phyloP scores from a whole-genome alignment of 1,140 invertebrate genomes.

The Paracyclopina nana region DNA sequence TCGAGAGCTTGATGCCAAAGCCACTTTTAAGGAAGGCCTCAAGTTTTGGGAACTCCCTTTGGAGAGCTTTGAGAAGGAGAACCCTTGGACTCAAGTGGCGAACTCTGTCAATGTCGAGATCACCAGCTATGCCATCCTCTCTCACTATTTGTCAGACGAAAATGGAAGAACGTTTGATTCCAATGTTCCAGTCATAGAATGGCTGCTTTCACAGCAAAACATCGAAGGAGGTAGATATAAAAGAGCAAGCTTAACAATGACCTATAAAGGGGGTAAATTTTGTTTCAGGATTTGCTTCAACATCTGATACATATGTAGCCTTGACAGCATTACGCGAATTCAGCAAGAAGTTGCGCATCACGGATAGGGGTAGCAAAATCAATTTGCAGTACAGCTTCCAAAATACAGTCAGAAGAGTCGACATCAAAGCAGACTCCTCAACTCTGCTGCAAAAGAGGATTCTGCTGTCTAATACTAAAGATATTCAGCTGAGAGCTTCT shows the following conservation, averaged over 20 bases:
- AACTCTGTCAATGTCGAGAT: constrained; percentile 64
- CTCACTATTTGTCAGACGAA: constrained; percentile 27
- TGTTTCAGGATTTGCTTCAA: constrained; percentile 56
- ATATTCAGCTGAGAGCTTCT: constrained; percentile 42
- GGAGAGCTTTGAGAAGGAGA: constrained; percentile 34
- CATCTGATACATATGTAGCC: constrained; percentile 12
- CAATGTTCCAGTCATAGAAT: constrained; percentile 54
- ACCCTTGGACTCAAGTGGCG: constrained; percentile 45
- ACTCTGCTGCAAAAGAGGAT: constrained; percentile 1
- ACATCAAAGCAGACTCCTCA: neutral
- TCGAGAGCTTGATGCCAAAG: constrained; percentile 38
- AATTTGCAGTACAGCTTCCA: constrained; percentile 7
- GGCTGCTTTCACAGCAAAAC: constrained; percentile 61
- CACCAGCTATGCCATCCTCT: constrained; percentile 56
- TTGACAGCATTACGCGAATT: constrained; percentile 4
- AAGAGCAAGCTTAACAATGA: too few relatives aligned
- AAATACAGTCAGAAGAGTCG: neutral
- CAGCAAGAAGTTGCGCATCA: constrained; percentile 1
- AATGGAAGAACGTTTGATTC: too few relatives aligned
- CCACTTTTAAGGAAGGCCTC: constrained; percentile 32
- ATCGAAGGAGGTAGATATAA: constrained; percentile 50
- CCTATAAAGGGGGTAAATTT: too few relatives aligned
- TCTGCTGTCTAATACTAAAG: constrained; percentile 32
- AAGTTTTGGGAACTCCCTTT: constrained; percentile 48
- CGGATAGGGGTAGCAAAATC: constrained; percentile 5